Evolutionary conservation across 2,888 invertebrate genomes (phyloP).

Genomic region (Drosophila pseudotakahashii): DNA sequence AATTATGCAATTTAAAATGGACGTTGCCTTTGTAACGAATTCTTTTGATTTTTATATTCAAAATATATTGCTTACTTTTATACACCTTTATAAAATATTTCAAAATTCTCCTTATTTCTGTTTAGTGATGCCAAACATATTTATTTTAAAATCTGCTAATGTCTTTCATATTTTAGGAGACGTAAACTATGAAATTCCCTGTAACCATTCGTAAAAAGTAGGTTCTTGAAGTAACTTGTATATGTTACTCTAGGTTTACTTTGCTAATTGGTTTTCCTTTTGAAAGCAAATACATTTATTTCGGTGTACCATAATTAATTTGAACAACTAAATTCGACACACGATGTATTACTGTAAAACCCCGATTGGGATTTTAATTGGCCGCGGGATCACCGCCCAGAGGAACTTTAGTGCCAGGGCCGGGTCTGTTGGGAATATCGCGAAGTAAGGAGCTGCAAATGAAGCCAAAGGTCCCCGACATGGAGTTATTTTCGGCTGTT

Average conservation of each 20-base stretch:
- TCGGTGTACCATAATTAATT: slow-evolving; percentile 69
- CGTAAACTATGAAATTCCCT: too few relatives aligned
- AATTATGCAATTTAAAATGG: not conserved
- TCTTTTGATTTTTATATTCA: not conserved
- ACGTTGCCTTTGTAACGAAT: not conserved
- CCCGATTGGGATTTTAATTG: slow-evolving; percentile 69
- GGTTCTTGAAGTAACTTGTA: too few relatives aligned
- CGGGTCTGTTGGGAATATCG: slow-evolving; percentile 52
- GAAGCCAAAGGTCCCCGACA: slow-evolving; percentile 47
- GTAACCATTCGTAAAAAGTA: too few relatives aligned
- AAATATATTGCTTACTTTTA: not conserved
- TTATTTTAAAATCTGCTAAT: too few relatives aligned
- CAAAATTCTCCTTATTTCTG: too few relatives aligned
- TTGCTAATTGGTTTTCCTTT: too few relatives aligned
- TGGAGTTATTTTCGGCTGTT: slow-evolving; percentile 58
- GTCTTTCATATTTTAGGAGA: too few relatives aligned
- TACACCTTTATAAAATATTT: not conserved
- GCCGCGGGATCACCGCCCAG: slow-evolving; percentile 64
- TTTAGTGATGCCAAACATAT: too few relatives aligned
- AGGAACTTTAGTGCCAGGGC: slow-evolving; percentile 52
- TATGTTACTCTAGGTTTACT: too few relatives aligned
- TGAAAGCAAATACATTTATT: not conserved
- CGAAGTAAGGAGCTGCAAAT: slow-evolving; percentile 58
- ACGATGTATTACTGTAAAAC: slow-evolving; percentile 47
- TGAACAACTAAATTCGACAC: slow-evolving; percentile 56